phyloP scores from a whole-genome alignment of 2,888 invertebrate genomes.

The Allolobophora icterica region DNA sequence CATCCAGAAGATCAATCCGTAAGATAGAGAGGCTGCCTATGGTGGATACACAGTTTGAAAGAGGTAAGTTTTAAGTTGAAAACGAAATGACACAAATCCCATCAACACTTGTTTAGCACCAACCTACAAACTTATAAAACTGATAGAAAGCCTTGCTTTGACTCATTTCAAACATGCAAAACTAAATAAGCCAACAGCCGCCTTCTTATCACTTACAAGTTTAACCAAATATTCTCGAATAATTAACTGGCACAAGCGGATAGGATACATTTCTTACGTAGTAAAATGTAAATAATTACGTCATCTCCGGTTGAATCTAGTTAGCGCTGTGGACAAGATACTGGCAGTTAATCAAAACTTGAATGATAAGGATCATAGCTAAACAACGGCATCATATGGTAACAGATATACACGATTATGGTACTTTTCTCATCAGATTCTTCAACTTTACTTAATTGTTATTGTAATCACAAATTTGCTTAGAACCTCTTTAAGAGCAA shows the following conservation, averaged over 20 bases:
- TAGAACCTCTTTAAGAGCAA: too few species aligned
- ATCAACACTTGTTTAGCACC: background rate
- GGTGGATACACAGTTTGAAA: too few species aligned
- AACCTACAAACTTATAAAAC: background rate
- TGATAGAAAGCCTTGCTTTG: background rate
- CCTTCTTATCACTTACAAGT: background rate
- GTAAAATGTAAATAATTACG: background rate
- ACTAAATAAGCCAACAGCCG: background rate
- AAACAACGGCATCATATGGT: background rate
- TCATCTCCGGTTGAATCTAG: background rate
- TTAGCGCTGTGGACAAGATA: background rate
- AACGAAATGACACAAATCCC: too few species aligned
- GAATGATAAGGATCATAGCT: background rate
- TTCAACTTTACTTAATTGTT: background rate
- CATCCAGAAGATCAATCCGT: too few species aligned
- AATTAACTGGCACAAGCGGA: background rate
- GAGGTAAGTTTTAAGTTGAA: too few species aligned
- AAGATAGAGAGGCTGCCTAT: too few species aligned
- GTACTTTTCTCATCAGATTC: too few species aligned
- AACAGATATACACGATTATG: background rate
- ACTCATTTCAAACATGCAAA: conserved; percentile 4
- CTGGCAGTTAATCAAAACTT: background rate
- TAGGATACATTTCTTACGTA: conserved; percentile 17
- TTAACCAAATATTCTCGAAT: background rate
- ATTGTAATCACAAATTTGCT: too few species aligned